Evolutionary conservation across 2,888 invertebrate genomes (phyloP).

Genomic region (Arctia plantaginis): DNA sequence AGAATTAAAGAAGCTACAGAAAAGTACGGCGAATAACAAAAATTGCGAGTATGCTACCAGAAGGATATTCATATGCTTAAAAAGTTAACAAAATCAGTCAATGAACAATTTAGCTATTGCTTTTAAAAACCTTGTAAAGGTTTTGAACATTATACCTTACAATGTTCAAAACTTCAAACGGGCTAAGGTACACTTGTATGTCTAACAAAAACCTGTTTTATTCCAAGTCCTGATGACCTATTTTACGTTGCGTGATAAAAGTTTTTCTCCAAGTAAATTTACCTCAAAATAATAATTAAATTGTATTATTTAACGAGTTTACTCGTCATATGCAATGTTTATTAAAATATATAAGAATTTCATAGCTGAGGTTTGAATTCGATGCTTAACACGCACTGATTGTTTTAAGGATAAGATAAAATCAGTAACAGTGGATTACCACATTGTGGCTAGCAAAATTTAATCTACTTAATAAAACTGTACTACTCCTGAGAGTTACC

Average conservation of each 20-base stretch:
- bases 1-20: too few species aligned
- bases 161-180: background rate
- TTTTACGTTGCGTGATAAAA: constrained; percentile 14
- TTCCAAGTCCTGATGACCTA: constrained; percentile 3
- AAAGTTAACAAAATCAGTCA: too few species aligned
- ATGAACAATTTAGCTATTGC: too few species aligned
- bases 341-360: background rate
- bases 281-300: background rate
- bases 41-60: too few species aligned
- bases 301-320: constrained; percentile 2
- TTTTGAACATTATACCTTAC: too few species aligned
- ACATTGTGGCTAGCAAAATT: background rate
- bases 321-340: background rate
- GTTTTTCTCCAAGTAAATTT: background rate
- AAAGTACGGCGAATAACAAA: too few species aligned
- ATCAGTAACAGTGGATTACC: background rate
- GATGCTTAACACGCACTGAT: constrained; percentile 6
- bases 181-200: background rate
- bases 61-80: too few species aligned
- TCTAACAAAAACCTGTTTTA: background rate
- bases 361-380: background rate
- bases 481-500: background rate
- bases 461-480: background rate
- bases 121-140: background rate
- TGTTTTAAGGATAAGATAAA: background rate